These are phyloP conservation scores for Leucoptera coffeella DNA, from an alignment of 2,888 invertebrate species.

Conservation along the genomic window DNA sequence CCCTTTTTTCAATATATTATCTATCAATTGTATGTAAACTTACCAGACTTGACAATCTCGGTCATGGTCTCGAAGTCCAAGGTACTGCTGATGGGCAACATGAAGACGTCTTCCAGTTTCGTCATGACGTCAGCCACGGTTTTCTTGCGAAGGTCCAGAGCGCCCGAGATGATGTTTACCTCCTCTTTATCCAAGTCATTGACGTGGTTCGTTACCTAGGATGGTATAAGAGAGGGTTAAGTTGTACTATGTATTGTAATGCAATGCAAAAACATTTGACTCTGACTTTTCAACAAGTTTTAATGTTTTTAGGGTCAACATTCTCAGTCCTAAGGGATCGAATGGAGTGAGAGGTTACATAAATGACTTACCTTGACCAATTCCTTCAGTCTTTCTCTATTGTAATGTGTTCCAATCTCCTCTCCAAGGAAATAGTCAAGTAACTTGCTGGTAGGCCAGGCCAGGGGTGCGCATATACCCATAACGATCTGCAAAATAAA, in stretches of 20 bases:
- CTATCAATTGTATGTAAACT: too few species aligned
- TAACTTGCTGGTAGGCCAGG: slow-evolving; percentile 90
- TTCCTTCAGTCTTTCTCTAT: slow-evolving; percentile 92
- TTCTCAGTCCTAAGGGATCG: too few species aligned
- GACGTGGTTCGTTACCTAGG: slow-evolving; percentile 78
- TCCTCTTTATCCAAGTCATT: slow-evolving; percentile 90
- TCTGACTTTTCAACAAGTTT: too few species aligned
- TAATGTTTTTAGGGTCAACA: too few species aligned
- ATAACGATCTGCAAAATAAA: slow-evolving; percentile 65
- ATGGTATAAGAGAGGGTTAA: neutral
- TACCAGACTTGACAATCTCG: slow-evolving; percentile 90
- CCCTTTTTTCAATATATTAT: too few species aligned
- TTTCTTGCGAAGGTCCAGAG: too few species aligned
- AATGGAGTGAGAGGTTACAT: too few species aligned
- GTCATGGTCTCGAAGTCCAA: slow-evolving; percentile 96
- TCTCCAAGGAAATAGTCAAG: slow-evolving; percentile 89
- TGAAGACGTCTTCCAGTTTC: slow-evolving; percentile 90
- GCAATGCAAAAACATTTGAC: too few species aligned
- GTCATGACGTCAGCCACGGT: slow-evolving; percentile 95
- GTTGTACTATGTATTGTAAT: too few species aligned
- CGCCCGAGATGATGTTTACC: slow-evolving; percentile 95
- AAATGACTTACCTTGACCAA: slow-evolving; percentile 88
- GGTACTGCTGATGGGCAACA: slow-evolving; percentile 84
- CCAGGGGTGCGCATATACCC: slow-evolving; percentile 86
- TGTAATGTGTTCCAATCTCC: slow-evolving; percentile 96